Base-by-base conservation (phyloP, 2,888 invertebrate genomes). In the Meghimatium bilineatum region DNA sequence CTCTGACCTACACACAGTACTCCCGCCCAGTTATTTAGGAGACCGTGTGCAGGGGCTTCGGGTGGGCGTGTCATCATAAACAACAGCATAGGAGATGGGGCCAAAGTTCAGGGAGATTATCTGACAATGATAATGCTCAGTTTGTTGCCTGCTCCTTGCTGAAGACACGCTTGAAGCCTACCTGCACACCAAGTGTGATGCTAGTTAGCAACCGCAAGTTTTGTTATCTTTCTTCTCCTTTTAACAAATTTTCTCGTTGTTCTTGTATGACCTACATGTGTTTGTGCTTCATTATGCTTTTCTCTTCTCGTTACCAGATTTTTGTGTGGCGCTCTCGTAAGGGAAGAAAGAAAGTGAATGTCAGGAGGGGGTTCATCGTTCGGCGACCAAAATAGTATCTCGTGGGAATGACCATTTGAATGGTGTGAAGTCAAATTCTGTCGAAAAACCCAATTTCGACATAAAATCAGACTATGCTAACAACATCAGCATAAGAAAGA, bases 1-100 rank as follows among this genome's bases (percentile, higher is more conserved):
- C 97, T 95, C 96, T 98, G 93, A 97, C 97, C 93, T 98, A 97
- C 95, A 97, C 97, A 87, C 97, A 97, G 94, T 98, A 97, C 95
- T 96, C 96, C 79, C 90, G 90, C 14, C 90, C 91, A 69, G 83
- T 89, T 87, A 91, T 91, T 89, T 92, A 91, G 91, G 91, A 87
- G 82, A 85, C 81, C 86, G 87, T 85, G 87, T 87, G 88, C 88
- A 88, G 89, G 86, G 88, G 88, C 86, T 85, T 86, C 83, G 17
- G 56, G 44, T n/a, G 69, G 82, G 84, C 77, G 83, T 81, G 80
- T 72, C 86, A 69, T 69, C 67, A 29, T 82, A 67, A 23, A 26
- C 60, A 71, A 77, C 66, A 56, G 63, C 56, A 12, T 44, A 49
- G 52, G 63, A 38, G 76, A 75, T 20, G 49, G n/a, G 72, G 29